phyloP scores from a whole-genome alignment of 2,888 invertebrate genomes.

The Sminthurinus aureus region DNA sequence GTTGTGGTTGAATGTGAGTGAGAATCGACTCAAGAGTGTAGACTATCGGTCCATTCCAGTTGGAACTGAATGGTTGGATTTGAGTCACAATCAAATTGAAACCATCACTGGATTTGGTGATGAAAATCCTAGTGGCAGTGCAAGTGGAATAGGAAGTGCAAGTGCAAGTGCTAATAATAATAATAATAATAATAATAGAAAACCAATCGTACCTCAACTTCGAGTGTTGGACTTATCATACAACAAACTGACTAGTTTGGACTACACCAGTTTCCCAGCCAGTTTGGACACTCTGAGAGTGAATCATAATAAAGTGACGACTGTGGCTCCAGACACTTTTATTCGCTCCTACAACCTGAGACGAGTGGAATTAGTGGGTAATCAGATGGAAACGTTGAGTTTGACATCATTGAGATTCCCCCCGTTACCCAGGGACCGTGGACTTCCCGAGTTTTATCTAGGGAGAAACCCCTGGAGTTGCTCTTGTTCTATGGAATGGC shows the following conservation, averaged over 20 bases:
- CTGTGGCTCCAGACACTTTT: constrained; percentile 86
- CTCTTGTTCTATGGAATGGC: constrained; percentile 91
- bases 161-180: too few species aligned
- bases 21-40: constrained; percentile 80
- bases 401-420: constrained; percentile 63
- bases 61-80: constrained; percentile 80
- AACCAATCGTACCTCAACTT: neutral
- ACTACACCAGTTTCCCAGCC: constrained; percentile 82
- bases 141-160: neutral
- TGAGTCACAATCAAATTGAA: constrained; percentile 77
- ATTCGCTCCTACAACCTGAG: constrained; percentile 86
- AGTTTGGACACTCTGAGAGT: constrained; percentile 80
- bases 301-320: constrained; percentile 81
- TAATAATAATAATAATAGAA: too few species aligned
- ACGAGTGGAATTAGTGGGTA: constrained; percentile 80
- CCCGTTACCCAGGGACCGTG: neutral
- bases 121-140: too few species aligned
- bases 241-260: constrained; percentile 81
- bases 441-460: constrained; percentile 78
- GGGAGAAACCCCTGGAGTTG: constrained; percentile 87
- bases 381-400: constrained; percentile 72
- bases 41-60: constrained; percentile 81
- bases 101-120: too few species aligned
- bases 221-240: constrained; percentile 82
- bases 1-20: constrained; percentile 82